Evolutionary conservation across 2,888 invertebrate species (phyloP), one percentile per base, ranked within the genome.

Genomic region (Heliconius sara): DNA sequence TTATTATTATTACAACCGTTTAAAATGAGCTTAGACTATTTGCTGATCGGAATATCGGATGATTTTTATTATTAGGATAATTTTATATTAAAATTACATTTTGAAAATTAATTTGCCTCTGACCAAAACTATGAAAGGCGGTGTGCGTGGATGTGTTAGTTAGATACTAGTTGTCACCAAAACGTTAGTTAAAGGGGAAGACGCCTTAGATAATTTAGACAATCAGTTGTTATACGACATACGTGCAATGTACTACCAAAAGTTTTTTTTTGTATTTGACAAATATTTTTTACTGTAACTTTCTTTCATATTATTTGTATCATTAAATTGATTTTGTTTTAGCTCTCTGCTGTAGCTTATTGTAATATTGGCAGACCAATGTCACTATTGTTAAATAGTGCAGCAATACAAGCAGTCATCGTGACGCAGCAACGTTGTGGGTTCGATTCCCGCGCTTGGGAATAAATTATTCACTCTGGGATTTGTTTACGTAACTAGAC

Each of bases 131-230:
- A n/a, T 73, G 34, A 65, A 66, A 43, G 67, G 67, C 63, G 52
- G 68, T 77, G 77, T 63, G 77, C 34, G 63, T 77, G 74, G 63
- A 78, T 76, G 43, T 78, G 76, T 78, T 78, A 65, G 52, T 73
- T 73, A 67, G 57, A 72, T 66, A 34, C 88, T 88, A 88, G 89
- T 88, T 88, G 89, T 89, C 89, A 86, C 88, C 85, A 88, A 88
- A 88, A 73, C 86, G 77, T 85, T 83, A 85, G 85, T 84, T 85
- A 74, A 85, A 77, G 79, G 88, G 88, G 89, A 87, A 88, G 88
- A 84, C 89, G 84, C 63, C 68, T 72, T 77, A 74, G 73, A 30
- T 77, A 77, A 76, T 81, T 52, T 79, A 81, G 77, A 52, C 39
- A 74, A 79, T 77, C 43, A 78, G 65, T 72, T 76, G 27, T 47